These are phyloP conservation scores for Sisor rabdophorus DNA, from an alignment of 2,113 vertebrate genomes.

Conservation along the genomic window DNA sequence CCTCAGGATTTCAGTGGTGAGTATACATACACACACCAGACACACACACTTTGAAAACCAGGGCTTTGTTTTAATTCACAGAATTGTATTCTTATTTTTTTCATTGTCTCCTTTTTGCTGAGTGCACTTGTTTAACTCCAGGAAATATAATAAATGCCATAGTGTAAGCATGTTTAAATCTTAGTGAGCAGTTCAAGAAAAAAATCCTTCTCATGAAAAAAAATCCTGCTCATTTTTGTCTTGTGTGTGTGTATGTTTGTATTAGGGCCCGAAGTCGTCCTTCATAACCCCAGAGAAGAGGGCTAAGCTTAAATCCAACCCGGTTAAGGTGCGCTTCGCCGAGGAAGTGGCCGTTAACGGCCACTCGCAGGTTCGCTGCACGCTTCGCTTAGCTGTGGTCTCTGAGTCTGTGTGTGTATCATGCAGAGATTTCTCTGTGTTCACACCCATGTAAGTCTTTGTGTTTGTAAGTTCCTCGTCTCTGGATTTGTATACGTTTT, in stretches of 20 bases:
- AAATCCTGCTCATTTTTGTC: background rate
- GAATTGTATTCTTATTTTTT: background rate
- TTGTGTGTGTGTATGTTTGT: constrained; percentile 10
- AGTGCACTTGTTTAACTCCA: background rate
- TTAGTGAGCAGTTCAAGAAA: too few species aligned
- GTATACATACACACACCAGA: constrained; percentile 40
- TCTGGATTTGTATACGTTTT: background rate
- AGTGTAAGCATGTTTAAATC: background rate
- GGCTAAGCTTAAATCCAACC: constrained; percentile 88
- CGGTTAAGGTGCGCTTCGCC: constrained; percentile 91
- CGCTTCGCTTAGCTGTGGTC: background rate
- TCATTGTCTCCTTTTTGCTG: background rate
- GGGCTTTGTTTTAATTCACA: background rate
- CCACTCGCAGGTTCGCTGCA: constrained; percentile 79
- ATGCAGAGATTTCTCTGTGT: background rate
- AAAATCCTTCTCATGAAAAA: background rate
- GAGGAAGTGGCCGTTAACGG: constrained; percentile 95
- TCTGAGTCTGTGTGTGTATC: constrained; percentile 4
- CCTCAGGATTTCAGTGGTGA: constrained; percentile 82
- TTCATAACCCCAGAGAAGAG: constrained; percentile 95
- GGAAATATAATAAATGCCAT: too few species aligned
- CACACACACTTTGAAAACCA: background rate
- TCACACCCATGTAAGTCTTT: constrained; percentile 6
- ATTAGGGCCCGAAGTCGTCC: constrained; percentile 90
- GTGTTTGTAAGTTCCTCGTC: background rate